These are phyloP conservation scores for Dallia pectoralis DNA, from an alignment of 2,797 vertebrate genomes.

Conservation along the genomic window DNA sequence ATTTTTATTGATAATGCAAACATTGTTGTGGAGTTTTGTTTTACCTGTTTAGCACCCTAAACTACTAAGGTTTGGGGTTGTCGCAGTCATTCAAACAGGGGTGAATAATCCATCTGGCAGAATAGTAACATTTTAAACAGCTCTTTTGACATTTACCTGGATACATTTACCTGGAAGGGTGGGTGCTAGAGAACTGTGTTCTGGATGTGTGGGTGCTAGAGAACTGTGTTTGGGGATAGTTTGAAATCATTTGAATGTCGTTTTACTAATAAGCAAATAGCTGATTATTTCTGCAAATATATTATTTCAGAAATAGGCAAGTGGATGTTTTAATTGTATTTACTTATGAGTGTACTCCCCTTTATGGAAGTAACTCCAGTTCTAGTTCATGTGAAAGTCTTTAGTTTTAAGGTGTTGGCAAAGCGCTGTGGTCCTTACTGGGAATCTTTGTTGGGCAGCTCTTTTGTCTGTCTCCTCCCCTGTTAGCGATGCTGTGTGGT, in stretches of 20 bases:
- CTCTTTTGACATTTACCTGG: not conserved
- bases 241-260: not conserved
- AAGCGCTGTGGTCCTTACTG: not conserved
- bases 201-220: not conserved
- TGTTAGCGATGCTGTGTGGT: constrained; percentile 1
- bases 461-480: constrained; percentile 17
- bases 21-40: not conserved
- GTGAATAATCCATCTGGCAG: not conserved
- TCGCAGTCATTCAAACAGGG: not conserved
- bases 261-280: not conserved
- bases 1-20: not conserved
- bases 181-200: not conserved
- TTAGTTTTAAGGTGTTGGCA: not conserved
- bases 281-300: not conserved
- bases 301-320: not conserved
- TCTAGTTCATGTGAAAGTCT: not conserved
- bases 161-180: not conserved
- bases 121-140: not conserved
- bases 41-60: not conserved
- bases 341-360: not conserved
- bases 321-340: not conserved
- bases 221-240: not conserved
- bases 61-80: not conserved
- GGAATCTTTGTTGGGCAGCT: not conserved
- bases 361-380: not conserved